Conservation (phyloP, 2,888 invertebrate genomes). For the Sinohyriopsis cumingii region DNA sequence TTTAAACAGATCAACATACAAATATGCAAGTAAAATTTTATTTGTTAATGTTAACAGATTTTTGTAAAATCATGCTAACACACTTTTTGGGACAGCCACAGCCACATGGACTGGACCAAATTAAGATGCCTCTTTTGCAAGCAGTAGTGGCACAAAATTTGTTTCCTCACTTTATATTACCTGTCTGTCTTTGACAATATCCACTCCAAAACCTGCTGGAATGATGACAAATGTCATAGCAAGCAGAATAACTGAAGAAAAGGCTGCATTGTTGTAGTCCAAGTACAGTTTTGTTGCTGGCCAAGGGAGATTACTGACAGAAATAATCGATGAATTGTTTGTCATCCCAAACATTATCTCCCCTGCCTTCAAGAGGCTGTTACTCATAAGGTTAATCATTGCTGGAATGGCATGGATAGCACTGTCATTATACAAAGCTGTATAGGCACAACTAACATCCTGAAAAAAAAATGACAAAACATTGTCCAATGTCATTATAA, state of each 20-base stretch:
- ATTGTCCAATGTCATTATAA: too few relatives aligned
- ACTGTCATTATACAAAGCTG: constrained; percentile 79
- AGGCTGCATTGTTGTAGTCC: constrained; percentile 80
- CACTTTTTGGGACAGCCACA: too few relatives aligned
- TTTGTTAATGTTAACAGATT: too few relatives aligned
- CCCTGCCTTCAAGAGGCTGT: constrained; percentile 38
- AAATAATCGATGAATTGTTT: constrained; percentile 16
- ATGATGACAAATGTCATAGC: constrained; percentile 87
- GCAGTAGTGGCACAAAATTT: neutral
- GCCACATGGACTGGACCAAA: too few relatives aligned
- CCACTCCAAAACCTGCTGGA: constrained; percentile 84
- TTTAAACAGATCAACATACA: too few relatives aligned
- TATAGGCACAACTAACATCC: constrained; percentile 26
- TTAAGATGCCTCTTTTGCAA: neutral
- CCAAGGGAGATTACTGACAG: constrained; percentile 50
- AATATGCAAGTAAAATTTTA: too few relatives aligned
- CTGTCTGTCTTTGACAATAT: constrained; percentile 88
- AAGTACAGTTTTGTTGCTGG: constrained; percentile 17
- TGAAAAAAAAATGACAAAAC: constrained; percentile 1
- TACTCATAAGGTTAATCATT: constrained; percentile 52
- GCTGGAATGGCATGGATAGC: constrained; percentile 86
- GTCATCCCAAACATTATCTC: constrained; percentile 2
- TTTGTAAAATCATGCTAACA: too few relatives aligned
- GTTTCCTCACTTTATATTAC: constrained; percentile 72
- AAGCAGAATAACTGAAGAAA: constrained; percentile 83